phyloP scores from a whole-genome alignment of 2,797 vertebrate genomes.

The Alca torda region DNA sequence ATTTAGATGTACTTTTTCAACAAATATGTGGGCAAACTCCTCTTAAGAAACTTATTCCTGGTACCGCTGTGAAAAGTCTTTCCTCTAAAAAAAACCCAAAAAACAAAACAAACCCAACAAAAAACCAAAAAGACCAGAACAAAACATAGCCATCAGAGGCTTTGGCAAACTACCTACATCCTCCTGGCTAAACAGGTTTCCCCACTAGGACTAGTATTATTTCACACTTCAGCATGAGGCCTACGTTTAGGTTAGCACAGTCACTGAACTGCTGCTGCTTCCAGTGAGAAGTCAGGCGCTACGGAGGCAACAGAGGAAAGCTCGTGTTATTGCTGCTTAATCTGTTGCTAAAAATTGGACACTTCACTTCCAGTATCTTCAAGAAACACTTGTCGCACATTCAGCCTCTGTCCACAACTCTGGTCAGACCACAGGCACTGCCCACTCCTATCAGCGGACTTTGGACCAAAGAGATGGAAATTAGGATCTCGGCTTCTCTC shows the following conservation, averaged over 20 bases:
- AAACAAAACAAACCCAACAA: background rate
- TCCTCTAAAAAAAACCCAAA: background rate
- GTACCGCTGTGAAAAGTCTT: background rate
- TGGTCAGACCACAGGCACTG: background rate
- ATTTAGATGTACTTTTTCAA: background rate
- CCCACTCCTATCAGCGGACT: background rate
- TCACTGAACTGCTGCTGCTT: background rate
- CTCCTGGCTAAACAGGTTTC: slow-evolving; percentile 51
- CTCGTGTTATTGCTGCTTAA: background rate
- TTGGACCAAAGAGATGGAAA: background rate
- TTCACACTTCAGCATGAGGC: background rate
- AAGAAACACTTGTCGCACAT: background rate
- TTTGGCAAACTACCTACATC: background rate
- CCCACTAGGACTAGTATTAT: background rate
- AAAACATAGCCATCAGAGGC: background rate
- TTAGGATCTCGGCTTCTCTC: background rate
- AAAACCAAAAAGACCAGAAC: background rate
- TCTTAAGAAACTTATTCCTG: background rate
- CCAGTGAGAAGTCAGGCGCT: background rate
- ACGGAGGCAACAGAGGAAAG: background rate
- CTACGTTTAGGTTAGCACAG: background rate
- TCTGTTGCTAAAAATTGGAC: background rate
- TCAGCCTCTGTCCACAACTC: background rate
- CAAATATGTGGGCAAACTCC: background rate
- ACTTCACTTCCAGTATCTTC: background rate